Base-by-base conservation (phyloP, 2,113 vertebrate genomes). In the Tichodroma muraria region DNA sequence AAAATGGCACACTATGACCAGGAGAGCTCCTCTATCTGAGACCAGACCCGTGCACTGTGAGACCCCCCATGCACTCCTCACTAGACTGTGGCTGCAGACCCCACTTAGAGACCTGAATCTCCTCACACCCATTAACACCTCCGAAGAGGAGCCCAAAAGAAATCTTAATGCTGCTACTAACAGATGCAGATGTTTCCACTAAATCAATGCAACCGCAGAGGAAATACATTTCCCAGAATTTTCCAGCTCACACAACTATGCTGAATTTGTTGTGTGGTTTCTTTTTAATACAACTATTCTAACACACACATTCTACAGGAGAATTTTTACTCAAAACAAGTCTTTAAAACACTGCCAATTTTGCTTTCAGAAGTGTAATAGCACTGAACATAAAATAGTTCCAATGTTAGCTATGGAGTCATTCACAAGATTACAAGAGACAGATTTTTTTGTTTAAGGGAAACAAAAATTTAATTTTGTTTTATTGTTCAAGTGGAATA, bases 121-220 rank as follows among this genome's bases (percentile, higher is more conserved):
- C 80, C 54, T 64, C 73, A 83, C 56, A 81, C 3, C 21, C 69
- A 14, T 75, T 88, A 72, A 80, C 71, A 90, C 28, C 65, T 52
- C 84, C 61, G 53, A 63, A 87, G 40, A 91, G 35, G 94, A 95
- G 22, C 33, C 31, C 1, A 0, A 75, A 83, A 89, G 45, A 76
- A 80, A 68, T 28, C 60, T 63, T 37, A 52, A 16, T 92, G 81
- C 60, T 89, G 60, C 70, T 66, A 21, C 77, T 84, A 75, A 33
- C 40, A 89, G 33, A 89, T 56, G 71, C 91, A 95, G 70, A 80
- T 80, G 59, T 91, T 95, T 93, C 77, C 71, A 69, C 38, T 85
- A 91, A 85, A 91, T 53, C 71, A 89, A 6, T 22, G 33, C 50
- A 91, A 85, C 79, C 71, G 0, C 89, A 89, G 19, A 82, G 66